A percentile compares a stretch with the other conserved stretches of the same genome.
Conservation (phyloP, 2,888 invertebrate species). For the Cecidostiba fungosa region DNA sequence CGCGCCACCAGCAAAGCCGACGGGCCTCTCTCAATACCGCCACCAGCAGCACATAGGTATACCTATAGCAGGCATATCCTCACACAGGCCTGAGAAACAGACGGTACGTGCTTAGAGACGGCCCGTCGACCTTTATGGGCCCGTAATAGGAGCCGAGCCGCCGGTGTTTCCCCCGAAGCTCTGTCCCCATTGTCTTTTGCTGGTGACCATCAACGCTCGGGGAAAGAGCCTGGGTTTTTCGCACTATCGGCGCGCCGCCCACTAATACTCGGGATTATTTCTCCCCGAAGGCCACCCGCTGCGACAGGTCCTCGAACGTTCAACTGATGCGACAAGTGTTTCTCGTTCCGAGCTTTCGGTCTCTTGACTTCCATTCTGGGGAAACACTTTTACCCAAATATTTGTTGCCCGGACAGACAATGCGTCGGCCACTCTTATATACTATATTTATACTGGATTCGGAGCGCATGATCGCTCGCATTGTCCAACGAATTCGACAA, state of each 20-base stretch:
- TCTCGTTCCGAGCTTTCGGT: neutral
- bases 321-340: neutral
- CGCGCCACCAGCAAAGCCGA: constrained; percentile 14
- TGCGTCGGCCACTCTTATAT: neutral
- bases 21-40: neutral
- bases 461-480: too few species aligned
- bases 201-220: constrained; percentile 1
- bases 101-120: neutral
- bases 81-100: too few species aligned
- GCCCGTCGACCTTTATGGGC: constrained; percentile 1
- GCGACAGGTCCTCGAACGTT: constrained; percentile 19
- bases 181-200: neutral
- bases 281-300: constrained; percentile 16
- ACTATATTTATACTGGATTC: too few species aligned
- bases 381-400: constrained; percentile 11
- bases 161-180: neutral
- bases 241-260: neutral
- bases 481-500: too few species aligned
- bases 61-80: too few species aligned
- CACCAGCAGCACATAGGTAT: neutral
- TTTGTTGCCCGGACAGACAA: neutral
- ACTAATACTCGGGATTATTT: neutral
- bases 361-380: neutral
- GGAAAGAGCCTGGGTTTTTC: neutral
- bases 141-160: neutral